Base-by-base conservation (phyloP, 2,797 vertebrate genomes). In the Thamnophis elegans region DNA sequence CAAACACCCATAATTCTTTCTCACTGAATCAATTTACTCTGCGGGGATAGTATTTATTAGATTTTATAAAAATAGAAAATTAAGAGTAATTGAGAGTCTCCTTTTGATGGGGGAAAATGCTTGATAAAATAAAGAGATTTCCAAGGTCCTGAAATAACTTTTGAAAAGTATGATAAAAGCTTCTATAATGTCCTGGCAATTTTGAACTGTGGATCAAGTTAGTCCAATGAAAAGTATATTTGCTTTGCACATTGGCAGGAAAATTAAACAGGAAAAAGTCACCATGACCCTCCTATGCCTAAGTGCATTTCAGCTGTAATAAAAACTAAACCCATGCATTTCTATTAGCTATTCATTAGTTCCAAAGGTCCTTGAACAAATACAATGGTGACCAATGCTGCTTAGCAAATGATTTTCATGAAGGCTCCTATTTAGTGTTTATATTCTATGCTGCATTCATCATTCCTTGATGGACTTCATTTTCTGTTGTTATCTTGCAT, bases 201-300 rank as follows among this genome's bases (percentile, higher is more conserved):
- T 93, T 59, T 47, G 62, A 91, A 51, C 55, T 91, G 56, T 13
- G 85, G 86, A 62, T 42, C 51, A 82, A 87, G 89, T 88, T 85
- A 55, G 13, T 90, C 51, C 58, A 90, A 54, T 51, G 93, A 86
- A 47, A 94, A 92, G 14, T 93, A 62, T 88, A 86, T 92, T 91
- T 89, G 65, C 91, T 93, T 91, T 68, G 85, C 87, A 94, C 42
- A 58, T 91, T 90, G 86, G 78, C 87, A 91, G 59, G 5, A 73
- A 90, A 32, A 91, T 90, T 92, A 86, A 90, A 90, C 60, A 73
- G 94, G 89, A 91, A 89, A 96, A 96, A 95, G 94, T 95, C 95
- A 55, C 88, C 59, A 58, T 95, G 96, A 96, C 92, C 92, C 36
- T 32, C 2, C 42, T 25, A 59, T 53, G 32, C 53, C 54, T 65